Percentiles rank a stretch among this genome's conserved stretches.
These are phyloP conservation scores for Diabrotica balteata DNA, from an alignment of 2,888 invertebrate genomes.

Conservation along the genomic window DNA sequence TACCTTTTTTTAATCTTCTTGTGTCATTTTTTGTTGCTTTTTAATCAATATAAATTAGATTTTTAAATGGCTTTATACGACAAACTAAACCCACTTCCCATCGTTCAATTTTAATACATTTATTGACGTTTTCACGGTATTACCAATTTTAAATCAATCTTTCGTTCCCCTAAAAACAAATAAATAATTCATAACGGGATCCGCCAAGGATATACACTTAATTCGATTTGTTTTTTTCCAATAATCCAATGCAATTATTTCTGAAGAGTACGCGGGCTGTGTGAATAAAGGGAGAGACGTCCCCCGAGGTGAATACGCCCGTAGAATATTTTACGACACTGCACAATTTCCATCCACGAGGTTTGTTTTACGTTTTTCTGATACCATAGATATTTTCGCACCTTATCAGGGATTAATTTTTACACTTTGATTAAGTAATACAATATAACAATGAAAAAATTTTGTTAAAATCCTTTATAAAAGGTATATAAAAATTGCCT, in stretches of 20 bases:
- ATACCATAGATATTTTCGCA: background rate
- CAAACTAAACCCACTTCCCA: too few species aligned
- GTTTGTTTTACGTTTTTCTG: background rate
- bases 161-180: background rate
- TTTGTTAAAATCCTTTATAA: too few species aligned
- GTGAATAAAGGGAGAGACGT: background rate
- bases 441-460: too few species aligned
- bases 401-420: background rate
- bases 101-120: too few species aligned
- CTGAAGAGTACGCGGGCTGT: background rate
- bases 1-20: too few species aligned
- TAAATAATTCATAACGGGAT: background rate
- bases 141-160: too few species aligned
- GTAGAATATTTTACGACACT: background rate
- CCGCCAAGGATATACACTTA: background rate
- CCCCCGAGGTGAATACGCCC: background rate
- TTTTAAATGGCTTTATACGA: too few species aligned
- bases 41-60: too few species aligned
- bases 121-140: too few species aligned
- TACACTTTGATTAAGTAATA: too few species aligned
- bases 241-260: conserved; percentile 1
- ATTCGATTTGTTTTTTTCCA: conserved; percentile 2
- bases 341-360: background rate
- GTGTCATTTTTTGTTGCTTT: too few species aligned
- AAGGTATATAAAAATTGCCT: too few species aligned